phyloP scores from a whole-genome alignment of 2,797 vertebrate species.

The Ceyx erithaca region DNA sequence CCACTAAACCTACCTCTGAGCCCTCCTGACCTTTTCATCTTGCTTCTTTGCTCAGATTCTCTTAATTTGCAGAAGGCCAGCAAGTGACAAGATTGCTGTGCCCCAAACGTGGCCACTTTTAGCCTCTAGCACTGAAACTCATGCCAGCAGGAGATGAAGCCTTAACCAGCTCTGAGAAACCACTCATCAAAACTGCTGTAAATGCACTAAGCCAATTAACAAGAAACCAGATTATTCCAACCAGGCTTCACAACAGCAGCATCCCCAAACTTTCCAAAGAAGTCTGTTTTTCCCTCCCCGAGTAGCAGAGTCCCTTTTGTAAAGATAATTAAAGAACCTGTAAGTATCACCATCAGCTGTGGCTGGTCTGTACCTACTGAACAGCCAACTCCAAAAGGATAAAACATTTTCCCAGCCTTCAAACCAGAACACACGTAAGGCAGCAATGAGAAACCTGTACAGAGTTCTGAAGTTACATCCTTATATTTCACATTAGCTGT shows the following conservation, averaged over 20 bases:
- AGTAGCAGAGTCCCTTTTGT: neutral
- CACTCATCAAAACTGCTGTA: neutral
- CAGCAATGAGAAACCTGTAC: neutral
- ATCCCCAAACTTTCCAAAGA: neutral
- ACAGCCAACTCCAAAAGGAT: neutral
- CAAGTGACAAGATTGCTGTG: neutral
- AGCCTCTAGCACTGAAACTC: neutral
- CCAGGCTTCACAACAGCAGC: neutral
- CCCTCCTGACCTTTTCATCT: neutral
- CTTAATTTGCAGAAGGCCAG: neutral
- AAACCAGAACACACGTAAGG: neutral
- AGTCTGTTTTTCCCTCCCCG: accelerated
- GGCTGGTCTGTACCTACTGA: neutral
- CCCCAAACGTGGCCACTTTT: neutral
- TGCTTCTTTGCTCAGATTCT: neutral
- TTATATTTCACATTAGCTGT: neutral
- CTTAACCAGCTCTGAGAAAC: neutral
- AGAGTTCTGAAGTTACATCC: neutral
- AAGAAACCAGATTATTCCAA: neutral
- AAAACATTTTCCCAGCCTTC: neutral
- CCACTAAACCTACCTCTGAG: neutral
- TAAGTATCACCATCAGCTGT: neutral
- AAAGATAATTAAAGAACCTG: neutral
- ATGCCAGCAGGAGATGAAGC: neutral
- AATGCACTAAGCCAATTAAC: neutral